A percentile compares a stretch with the other conserved stretches of the same genome.
Evolutionary conservation across 1,140 invertebrate genomes (phyloP).

Genomic region (Achatina immaculata): DNA sequence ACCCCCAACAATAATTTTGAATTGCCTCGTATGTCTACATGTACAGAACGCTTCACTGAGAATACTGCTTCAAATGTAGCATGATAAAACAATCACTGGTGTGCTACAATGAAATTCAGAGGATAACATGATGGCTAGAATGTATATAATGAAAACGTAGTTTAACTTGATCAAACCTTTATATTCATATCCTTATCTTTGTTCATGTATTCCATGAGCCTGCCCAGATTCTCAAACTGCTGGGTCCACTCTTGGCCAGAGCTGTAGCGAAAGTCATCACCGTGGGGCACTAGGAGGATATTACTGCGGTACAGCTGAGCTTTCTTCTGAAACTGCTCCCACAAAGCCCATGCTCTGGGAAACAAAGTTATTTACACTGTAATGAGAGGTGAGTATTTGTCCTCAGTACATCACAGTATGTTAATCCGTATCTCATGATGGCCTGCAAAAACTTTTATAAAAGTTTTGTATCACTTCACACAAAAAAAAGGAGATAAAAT

Average conservation of each 20-base stretch:
- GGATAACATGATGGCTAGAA: too few relatives aligned
- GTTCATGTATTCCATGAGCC: conserved; percentile 94
- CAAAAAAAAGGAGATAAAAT: conserved; percentile 11
- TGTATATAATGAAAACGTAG: too few relatives aligned
- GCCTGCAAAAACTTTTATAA: background rate
- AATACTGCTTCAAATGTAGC: too few relatives aligned
- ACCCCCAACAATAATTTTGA: too few relatives aligned
- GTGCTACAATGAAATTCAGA: too few relatives aligned
- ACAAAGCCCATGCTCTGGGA: conserved; percentile 78
- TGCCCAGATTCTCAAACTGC: conserved; percentile 92
- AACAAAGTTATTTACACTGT: background rate
- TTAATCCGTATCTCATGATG: background rate
- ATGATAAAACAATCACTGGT: too few relatives aligned
- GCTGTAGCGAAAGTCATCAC: conserved; percentile 97
- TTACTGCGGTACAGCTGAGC: conserved; percentile 91
- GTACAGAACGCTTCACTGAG: too few relatives aligned
- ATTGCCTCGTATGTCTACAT: too few relatives aligned
- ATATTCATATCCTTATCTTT: conserved; percentile 81
- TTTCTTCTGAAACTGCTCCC: conserved; percentile 98
- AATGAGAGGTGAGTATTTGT: too few relatives aligned
- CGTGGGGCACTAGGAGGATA: conserved; percentile 89
- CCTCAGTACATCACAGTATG: background rate
- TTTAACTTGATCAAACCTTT: conserved; percentile 81
- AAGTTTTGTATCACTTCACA: background rate
- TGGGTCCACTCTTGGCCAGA: conserved; percentile 90